Evolutionary conservation across 2,797 vertebrate genomes (phyloP).

Genomic region (Crenichthys baileyi): DNA sequence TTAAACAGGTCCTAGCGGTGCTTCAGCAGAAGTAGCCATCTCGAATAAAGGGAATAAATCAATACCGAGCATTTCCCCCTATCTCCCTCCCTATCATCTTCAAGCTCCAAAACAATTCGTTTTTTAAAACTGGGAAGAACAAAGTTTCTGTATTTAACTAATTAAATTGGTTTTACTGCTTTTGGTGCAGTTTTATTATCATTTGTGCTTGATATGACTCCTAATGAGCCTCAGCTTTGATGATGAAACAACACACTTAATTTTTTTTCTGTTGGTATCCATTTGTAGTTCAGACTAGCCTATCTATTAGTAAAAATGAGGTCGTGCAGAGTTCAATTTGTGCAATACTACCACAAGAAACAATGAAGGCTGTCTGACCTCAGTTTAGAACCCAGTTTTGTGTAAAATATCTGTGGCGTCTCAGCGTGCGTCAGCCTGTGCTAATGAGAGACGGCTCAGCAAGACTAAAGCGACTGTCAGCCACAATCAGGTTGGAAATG

Average conservation of each 20-base stretch:
- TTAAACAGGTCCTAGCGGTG: slow-evolving; percentile 61
- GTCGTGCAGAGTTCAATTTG: slow-evolving; percentile 58
- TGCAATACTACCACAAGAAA: slow-evolving; percentile 33
- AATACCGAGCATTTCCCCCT: slow-evolving; percentile 54
- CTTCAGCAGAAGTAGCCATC: slow-evolving; percentile 49
- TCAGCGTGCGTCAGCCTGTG: slow-evolving; percentile 51
- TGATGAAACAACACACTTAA: slow-evolving; percentile 38
- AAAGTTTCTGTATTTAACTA: slow-evolving; percentile 41
- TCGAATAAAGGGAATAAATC: slow-evolving; percentile 63
- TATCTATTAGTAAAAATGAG: slow-evolving; percentile 36
- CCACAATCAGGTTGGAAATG: slow-evolving; percentile 38
- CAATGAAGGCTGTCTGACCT: slow-evolving; percentile 35
- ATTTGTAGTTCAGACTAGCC: slow-evolving; percentile 35
- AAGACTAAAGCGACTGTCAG: slow-evolving; percentile 50
- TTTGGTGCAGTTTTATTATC: slow-evolving; percentile 31
- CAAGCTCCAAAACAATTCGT: slow-evolving; percentile 19
- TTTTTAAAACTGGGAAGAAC: slow-evolving; percentile 57
- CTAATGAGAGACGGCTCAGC: slow-evolving; percentile 63
- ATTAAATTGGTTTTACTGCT: slow-evolving; percentile 34
- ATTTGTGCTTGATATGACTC: slow-evolving; percentile 38
- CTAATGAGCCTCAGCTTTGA: slow-evolving; percentile 58
- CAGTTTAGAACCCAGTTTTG: slow-evolving; percentile 54
- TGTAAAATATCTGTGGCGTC: slow-evolving; percentile 50
- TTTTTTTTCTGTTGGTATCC: slow-evolving; percentile 34
- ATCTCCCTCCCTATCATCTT: slow-evolving; percentile 27